A percentile compares a stretch with the other conserved stretches of the same genome.
Conservation (phyloP, 2,797 vertebrate species). For the Eulemur coronatus region DNA sequence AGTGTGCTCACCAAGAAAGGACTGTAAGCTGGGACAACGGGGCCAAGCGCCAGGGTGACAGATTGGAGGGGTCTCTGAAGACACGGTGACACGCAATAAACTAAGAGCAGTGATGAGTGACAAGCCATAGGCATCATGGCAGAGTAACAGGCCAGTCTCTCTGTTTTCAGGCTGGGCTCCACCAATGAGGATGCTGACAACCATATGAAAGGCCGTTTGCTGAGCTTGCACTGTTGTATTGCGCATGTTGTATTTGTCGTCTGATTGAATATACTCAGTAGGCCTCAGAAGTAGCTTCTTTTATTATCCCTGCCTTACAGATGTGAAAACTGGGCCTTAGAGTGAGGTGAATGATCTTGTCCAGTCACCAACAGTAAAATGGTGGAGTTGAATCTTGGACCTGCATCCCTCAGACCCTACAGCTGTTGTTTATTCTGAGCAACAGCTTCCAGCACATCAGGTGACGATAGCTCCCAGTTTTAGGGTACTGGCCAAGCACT, state of each 20-base stretch:
- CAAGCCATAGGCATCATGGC: background rate
- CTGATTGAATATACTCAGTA: background rate
- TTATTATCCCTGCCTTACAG: background rate
- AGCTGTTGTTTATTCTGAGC: background rate
- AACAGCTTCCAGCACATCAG: background rate
- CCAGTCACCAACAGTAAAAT: background rate
- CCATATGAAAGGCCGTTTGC: background rate
- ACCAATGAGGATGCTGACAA: background rate
- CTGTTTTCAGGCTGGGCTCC: background rate
- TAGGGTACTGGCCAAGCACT: background rate
- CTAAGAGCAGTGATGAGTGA: background rate
- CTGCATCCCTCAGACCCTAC: background rate
- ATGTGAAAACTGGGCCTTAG: background rate
- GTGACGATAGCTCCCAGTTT: background rate
- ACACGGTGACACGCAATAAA: background rate
- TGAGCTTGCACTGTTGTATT: background rate
- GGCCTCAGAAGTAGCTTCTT: background rate
- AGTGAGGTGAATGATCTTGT: background rate
- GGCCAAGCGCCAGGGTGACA: background rate
- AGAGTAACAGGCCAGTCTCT: background rate
- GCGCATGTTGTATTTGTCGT: too few species aligned
- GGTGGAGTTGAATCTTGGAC: background rate
- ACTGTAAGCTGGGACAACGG: background rate
- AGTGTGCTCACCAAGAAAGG: background rate
- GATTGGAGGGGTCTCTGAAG: background rate